phyloP scores from a whole-genome alignment of 2,888 invertebrate species.

The Sesia bembeciformis region DNA sequence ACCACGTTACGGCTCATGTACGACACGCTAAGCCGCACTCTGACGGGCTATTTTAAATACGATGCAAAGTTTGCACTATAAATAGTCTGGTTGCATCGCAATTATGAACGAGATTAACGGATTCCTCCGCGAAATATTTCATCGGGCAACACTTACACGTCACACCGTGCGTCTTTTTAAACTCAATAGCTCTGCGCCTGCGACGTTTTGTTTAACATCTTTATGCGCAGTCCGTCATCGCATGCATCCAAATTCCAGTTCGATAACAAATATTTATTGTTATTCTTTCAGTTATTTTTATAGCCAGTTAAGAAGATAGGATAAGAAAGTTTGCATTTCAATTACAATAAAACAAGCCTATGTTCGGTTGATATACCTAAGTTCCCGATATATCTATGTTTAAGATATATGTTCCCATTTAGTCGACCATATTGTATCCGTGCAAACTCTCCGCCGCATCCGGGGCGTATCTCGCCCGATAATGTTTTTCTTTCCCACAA shows the following conservation, averaged over 20 bases:
- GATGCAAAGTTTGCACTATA: conserved; percentile 20
- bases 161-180: background rate
- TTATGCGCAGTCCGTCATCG: too few species aligned
- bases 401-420: conserved; percentile 23
- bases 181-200: too few species aligned
- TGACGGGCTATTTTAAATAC: conserved; percentile 18
- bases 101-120: background rate
- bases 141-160: too few species aligned
- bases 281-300: too few species aligned
- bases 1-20: conserved; percentile 40
- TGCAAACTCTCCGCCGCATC: conserved; percentile 11
- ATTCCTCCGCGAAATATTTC: background rate
- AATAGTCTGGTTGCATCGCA: conserved; percentile 16
- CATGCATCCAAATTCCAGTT: too few species aligned
- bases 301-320: too few species aligned
- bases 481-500: conserved; percentile 39
- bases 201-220: too few species aligned
- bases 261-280: too few species aligned
- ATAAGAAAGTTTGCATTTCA: too few species aligned
- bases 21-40: conserved; percentile 27
- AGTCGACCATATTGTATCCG: conserved; percentile 33
- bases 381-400: background rate
- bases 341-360: too few species aligned
- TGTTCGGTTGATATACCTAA: too few species aligned
- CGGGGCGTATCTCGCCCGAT: conserved; percentile 26